Evolutionary conservation across 1,140 invertebrate genomes (phyloP).

Genomic region (Acarapis woodi): DNA sequence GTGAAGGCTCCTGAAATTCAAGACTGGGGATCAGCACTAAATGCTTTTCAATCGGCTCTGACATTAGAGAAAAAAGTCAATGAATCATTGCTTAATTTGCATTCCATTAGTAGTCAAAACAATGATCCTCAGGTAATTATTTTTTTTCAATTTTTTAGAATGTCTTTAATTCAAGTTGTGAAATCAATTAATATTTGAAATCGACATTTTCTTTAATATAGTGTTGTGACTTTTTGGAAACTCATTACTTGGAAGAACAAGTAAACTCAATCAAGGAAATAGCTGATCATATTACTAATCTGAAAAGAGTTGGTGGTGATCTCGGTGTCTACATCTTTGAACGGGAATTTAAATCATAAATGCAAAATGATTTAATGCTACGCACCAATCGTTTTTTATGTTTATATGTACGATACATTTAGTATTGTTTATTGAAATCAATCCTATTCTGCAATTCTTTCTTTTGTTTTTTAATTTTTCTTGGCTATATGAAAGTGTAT

Average conservation of each 20-base stretch:
- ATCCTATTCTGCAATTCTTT: no score
- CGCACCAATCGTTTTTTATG: no score
- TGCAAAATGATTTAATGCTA: no score
- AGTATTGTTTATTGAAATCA: no score
- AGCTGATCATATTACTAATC: slow-evolving; percentile 24
- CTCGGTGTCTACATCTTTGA: slow-evolving; percentile 31
- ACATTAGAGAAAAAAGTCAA: slow-evolving; percentile 30
- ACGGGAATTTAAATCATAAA: no score
- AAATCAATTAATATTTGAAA: background rate
- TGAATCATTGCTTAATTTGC: slow-evolving; percentile 22
- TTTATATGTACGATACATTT: no score
- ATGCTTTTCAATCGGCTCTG: slow-evolving; percentile 26
- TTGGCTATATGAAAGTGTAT: no score
- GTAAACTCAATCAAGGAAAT: slow-evolving; percentile 29
- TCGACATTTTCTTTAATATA: background rate
- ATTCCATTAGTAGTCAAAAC: slow-evolving; percentile 18
- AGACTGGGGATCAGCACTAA: slow-evolving; percentile 25
- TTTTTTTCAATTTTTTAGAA: background rate
- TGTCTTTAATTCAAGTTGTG: background rate
- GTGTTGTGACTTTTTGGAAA: slow-evolving; percentile 24
- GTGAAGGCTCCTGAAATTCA: slow-evolving; percentile 22
- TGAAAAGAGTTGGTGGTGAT: slow-evolving; percentile 27
- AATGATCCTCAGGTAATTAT: slow-evolving; percentile 18
- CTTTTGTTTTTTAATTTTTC: no score
- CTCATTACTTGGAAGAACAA: slow-evolving; percentile 27